These are phyloP conservation scores for Arge pagana DNA, from an alignment of 2,888 invertebrate species.

Conservation along the genomic window DNA sequence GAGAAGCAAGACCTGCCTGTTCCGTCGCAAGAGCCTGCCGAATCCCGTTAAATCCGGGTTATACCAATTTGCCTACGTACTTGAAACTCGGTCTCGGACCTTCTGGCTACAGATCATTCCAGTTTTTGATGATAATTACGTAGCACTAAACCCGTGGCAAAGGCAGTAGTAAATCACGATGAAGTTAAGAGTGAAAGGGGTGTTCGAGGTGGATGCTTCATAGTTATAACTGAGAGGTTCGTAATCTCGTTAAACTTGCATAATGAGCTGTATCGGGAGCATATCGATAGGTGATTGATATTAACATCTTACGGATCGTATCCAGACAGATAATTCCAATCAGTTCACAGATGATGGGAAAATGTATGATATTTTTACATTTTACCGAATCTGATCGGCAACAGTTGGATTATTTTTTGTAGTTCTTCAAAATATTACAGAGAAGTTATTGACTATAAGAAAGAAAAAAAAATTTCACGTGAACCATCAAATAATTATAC, in stretches of 20 bases:
- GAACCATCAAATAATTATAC: too few relatives aligned
- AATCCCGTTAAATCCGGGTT: not conserved
- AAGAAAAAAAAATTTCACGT: too few relatives aligned
- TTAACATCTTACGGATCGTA: not conserved
- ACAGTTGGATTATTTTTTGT: too few relatives aligned
- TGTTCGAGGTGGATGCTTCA: not conserved
- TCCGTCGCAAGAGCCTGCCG: not conserved
- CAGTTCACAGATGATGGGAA: too few relatives aligned
- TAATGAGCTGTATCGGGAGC: too few relatives aligned
- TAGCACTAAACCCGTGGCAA: not conserved
- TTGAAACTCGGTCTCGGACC: not conserved
- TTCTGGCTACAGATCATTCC: conserved; percentile 3
- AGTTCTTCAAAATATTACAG: too few relatives aligned
- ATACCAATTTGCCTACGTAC: not conserved
- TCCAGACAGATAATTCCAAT: not conserved
- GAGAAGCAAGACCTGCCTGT: too few relatives aligned
- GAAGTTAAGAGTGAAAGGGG: conserved; percentile 6
- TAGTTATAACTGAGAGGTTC: conserved; percentile 4
- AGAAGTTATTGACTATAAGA: too few relatives aligned
- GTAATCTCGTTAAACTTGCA: not conserved
- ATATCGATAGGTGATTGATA: too few relatives aligned
- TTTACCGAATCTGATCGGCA: too few relatives aligned
- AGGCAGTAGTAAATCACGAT: not conserved
- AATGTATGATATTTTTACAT: too few relatives aligned
- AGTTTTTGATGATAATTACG: conserved; percentile 12